These are phyloP conservation scores for Campopleginae sp. DNA, from an alignment of 2,888 invertebrate species.

Conservation along the genomic window DNA sequence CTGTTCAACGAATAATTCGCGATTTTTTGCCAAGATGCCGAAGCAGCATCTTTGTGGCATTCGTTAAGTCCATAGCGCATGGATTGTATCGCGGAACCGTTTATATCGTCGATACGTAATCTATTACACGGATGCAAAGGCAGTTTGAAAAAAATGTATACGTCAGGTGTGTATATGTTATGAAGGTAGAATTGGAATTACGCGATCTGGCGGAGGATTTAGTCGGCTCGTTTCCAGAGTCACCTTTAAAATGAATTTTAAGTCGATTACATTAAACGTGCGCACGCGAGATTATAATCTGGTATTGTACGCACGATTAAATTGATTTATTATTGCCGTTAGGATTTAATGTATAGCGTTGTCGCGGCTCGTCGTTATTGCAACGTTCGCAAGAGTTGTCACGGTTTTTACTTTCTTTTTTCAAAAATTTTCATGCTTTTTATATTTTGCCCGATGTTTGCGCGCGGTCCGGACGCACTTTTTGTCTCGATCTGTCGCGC, in stretches of 20 bases:
- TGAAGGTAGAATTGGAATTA: slow-evolving; percentile 2
- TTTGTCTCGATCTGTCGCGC: neutral
- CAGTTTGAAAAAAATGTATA: slow-evolving; percentile 1
- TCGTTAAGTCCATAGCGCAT: slow-evolving; percentile 16
- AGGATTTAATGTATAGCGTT: slow-evolving; percentile 72
- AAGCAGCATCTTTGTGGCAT: slow-evolving; percentile 45
- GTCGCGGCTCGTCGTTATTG: slow-evolving; percentile 57
- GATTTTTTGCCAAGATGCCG: slow-evolving; percentile 46
- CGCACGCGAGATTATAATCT: slow-evolving; percentile 61
- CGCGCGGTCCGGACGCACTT: neutral
- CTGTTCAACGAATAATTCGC: slow-evolving; percentile 65
- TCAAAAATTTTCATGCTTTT: neutral
- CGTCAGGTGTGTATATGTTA: neutral
- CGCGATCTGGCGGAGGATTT: slow-evolving; percentile 44
- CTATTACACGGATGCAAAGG: slow-evolving; percentile 11
- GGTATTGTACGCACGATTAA: slow-evolving; percentile 76
- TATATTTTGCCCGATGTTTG: neutral
- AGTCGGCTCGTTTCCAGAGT: slow-evolving; percentile 31
- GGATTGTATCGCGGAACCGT: slow-evolving; percentile 53
- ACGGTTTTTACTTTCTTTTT: neutral
- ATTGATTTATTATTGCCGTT: slow-evolving; percentile 78
- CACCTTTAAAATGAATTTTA: slow-evolving; percentile 45
- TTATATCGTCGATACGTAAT: slow-evolving; percentile 44
- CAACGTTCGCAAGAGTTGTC: slow-evolving; percentile 48
- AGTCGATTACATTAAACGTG: slow-evolving; percentile 75